A percentile compares a stretch with the other conserved stretches of the same genome.
Conservation (phyloP, 2,888 invertebrate genomes). For the Athalia circularis region DNA sequence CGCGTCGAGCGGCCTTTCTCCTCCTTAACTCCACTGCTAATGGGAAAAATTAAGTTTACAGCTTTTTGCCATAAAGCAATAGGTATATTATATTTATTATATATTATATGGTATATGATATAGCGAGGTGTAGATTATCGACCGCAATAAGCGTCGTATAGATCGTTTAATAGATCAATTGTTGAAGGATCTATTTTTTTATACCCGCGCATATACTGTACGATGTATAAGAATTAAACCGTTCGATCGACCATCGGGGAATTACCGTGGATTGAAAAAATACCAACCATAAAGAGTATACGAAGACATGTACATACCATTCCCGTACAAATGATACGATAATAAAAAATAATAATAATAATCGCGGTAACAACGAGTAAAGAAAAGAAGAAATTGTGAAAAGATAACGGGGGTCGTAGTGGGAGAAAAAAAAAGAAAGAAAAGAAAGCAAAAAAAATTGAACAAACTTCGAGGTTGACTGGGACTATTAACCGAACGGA, state of each 20-base stretch:
- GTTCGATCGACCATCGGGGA: no score
- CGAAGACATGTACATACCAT: no score
- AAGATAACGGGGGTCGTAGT: background rate
- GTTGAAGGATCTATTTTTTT: slow-evolving; percentile 16
- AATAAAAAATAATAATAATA: background rate
- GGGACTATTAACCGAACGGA: slow-evolving; percentile 37
- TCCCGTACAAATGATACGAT: no score
- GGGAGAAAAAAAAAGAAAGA: background rate
- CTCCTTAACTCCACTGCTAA: slow-evolving; percentile 47
- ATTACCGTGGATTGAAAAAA: no score
- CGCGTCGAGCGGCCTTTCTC: slow-evolving; percentile 49
- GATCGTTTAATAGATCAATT: slow-evolving; percentile 7
- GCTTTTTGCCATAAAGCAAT: slow-evolving; percentile 52
- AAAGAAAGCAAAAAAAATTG: background rate
- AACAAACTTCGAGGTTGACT: slow-evolving; percentile 11
- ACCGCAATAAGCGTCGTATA: slow-evolving; percentile 25
- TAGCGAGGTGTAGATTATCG: slow-evolving; percentile 43
- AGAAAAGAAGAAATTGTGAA: background rate
- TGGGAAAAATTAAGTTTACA: slow-evolving; percentile 54
- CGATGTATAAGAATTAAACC: no score
- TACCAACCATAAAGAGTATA: no score
- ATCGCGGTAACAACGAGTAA: background rate
- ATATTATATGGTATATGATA: background rate
- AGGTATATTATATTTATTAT: slow-evolving; percentile 50
- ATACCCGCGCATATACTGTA: no score